phyloP scores from a whole-genome alignment of 1,140 invertebrate genomes.

The Bombus cullumanus region DNA sequence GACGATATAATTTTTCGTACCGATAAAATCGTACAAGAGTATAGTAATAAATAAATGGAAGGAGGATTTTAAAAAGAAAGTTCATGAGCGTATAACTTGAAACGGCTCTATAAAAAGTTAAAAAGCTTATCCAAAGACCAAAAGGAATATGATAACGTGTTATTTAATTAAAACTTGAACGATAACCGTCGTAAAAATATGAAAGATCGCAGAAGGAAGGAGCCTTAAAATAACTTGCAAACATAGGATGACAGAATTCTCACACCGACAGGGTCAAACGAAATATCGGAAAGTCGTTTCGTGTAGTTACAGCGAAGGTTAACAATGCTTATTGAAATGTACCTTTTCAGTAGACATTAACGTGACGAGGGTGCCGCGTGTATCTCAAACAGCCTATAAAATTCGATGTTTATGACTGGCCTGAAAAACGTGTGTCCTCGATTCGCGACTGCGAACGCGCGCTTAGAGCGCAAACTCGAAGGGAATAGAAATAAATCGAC shows the following conservation, averaged over 20 bases:
- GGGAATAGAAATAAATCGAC: conserved; percentile 22
- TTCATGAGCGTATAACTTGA: too few species aligned
- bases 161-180: too few species aligned
- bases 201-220: too few species aligned
- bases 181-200: too few species aligned
- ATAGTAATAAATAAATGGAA: too few species aligned
- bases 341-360: background rate
- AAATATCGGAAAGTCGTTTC: background rate
- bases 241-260: background rate
- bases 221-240: too few species aligned
- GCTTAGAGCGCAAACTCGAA: conserved; percentile 1
- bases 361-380: background rate
- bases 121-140: too few species aligned
- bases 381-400: conserved; percentile 2
- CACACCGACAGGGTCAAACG: background rate
- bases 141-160: too few species aligned
- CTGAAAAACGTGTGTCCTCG: conserved; percentile 1
- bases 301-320: background rate
- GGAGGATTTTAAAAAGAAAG: too few species aligned
- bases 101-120: too few species aligned
- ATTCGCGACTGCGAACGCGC: background rate
- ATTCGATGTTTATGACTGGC: conserved; percentile 4
- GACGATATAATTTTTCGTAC: too few species aligned
- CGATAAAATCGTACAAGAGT: too few species aligned
- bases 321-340: background rate